Conservation (phyloP, 1,140 invertebrate species). For the Diorhabda sublineata region DNA sequence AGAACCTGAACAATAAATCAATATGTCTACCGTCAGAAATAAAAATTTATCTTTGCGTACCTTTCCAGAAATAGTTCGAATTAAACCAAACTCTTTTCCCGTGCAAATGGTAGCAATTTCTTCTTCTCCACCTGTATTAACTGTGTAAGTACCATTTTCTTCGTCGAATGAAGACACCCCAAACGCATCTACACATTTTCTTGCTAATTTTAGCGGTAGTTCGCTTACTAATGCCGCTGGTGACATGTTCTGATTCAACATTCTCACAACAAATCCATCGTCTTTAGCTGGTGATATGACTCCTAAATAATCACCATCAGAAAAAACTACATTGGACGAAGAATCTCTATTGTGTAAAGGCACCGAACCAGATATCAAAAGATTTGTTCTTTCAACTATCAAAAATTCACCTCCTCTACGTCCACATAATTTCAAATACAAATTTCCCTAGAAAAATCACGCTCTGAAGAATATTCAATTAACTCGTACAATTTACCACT, state of each 20-base stretch:
- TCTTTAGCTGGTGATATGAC: slow-evolving; percentile 76
- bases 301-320: slow-evolving; percentile 78
- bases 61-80: slow-evolving; percentile 75
- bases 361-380: slow-evolving; percentile 57
- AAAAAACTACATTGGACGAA: slow-evolving; percentile 71
- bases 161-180: slow-evolving; percentile 70
- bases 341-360: slow-evolving; percentile 60
- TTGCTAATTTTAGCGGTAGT: slow-evolving; percentile 72
- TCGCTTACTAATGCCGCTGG: slow-evolving; percentile 59
- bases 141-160: slow-evolving; percentile 51
- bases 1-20: slow-evolving; percentile 53
- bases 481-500: slow-evolving; percentile 23
- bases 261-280: slow-evolving; percentile 77
- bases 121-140: slow-evolving; percentile 62
- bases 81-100: slow-evolving; percentile 81
- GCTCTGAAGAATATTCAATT: neutral
- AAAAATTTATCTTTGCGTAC: slow-evolving; percentile 43
- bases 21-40: neutral
- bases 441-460: slow-evolving; percentile 49
- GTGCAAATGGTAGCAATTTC: slow-evolving; percentile 61
- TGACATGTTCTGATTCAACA: slow-evolving; percentile 65
- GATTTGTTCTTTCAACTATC: slow-evolving; percentile 57
- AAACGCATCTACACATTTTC: slow-evolving; percentile 73
- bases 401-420: slow-evolving; percentile 59
- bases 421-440: slow-evolving; percentile 54